Base-by-base conservation (phyloP, 30 jellyfish, hydroid and myxozoan genomes). In the Rhopilema esculentum region DNA sequence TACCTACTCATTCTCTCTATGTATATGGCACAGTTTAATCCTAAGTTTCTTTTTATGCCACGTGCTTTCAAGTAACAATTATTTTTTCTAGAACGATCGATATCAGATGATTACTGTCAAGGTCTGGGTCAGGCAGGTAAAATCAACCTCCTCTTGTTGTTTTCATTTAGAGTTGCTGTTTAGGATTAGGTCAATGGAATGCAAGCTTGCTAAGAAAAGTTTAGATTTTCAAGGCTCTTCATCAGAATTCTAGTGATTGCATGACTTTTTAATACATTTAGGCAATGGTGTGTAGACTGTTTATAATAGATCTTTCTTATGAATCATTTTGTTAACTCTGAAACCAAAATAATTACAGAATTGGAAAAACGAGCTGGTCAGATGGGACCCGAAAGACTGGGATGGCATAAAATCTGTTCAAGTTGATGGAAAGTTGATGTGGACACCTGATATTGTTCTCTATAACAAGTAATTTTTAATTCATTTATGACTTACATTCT, bases 401-500 rank as follows among this genome's bases (percentile, higher is more conserved):
- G 85, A 75, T 49, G 66, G 66, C 49, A 76, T 88, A 1, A 49
- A 68, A 31, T 8, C 89, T 0, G 91, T 89, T 0, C 93, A 88
- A 69, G 61, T 93, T 50, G 98, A 89, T 77, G 92, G 93, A 27
- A 71, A 65, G 33, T 26, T 75, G 73, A 27, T 93, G 65, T 93
- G 98, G 98, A 64, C 80, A 4, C 98, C 98, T 20, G 98, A 93
- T 48, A 85, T 93, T 78, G 97, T 93, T 22, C 89, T 93, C 0
- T 93, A 93, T 80, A 89, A 89, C 96, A 89, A 93, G 98, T 93
- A 82, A 80, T 40, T 16, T 77, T 20, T 27, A 20, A 12, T 31
- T 23, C 68, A 16, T 16, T 49, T 75, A 4, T 49, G 7, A 75
- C 21, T 75, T 28, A 1, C 12, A 12, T 72, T 15, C 8, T 72